Conservation (phyloP, 2,797 vertebrate genomes). For the Alosa sapidissima region DNA sequence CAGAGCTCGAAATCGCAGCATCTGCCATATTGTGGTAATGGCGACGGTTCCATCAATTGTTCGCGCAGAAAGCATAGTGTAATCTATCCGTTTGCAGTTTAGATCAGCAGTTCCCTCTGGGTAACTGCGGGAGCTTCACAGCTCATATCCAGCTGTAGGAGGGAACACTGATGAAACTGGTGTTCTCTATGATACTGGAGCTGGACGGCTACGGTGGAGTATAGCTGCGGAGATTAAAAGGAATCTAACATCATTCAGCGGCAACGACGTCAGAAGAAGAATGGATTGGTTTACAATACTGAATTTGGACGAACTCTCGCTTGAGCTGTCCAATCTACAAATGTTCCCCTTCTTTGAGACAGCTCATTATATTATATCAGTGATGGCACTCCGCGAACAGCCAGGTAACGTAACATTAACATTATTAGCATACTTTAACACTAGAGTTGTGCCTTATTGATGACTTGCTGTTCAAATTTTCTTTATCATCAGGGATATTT, state of each 20-base stretch:
- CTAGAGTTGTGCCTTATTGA: background rate
- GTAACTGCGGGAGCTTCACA: background rate
- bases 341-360: slow-evolving; percentile 96
- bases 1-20: slow-evolving; percentile 43
- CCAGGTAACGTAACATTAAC: slow-evolving; percentile 77
- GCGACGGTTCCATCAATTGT: slow-evolving; percentile 64
- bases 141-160: background rate
- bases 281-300: slow-evolving; percentile 69
- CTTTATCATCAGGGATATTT: background rate
- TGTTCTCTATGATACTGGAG: background rate
- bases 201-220: background rate
- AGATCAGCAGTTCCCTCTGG: slow-evolving; percentile 36
- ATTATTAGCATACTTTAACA: background rate
- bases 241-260: background rate
- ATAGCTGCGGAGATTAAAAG: background rate
- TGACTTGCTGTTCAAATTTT: background rate
- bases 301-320: slow-evolving; percentile 72
- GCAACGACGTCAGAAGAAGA: background rate
- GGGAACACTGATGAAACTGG: background rate
- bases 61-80: slow-evolving; percentile 37
- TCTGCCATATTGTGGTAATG: slow-evolving; percentile 62
- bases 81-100: slow-evolving; percentile 35
- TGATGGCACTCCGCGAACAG: slow-evolving; percentile 87
- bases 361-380: slow-evolving; percentile 89
- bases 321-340: slow-evolving; percentile 79